phyloP scores from a whole-genome alignment of 1,140 invertebrate genomes.

The Lordiphosa stackelbergi region DNA sequence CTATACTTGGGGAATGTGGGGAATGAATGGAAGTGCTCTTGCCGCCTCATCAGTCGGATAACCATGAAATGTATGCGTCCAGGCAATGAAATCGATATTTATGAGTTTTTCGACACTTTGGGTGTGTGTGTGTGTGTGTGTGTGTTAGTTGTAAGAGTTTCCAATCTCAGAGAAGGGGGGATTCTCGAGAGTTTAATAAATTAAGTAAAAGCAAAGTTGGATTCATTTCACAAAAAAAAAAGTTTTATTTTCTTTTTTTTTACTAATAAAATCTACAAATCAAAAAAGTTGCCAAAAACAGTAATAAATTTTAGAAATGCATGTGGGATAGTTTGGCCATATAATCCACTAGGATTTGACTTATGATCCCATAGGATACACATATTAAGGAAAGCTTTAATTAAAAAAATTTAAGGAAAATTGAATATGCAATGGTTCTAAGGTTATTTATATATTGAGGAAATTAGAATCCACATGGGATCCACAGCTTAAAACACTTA shows the following conservation, averaged over 20 bases:
- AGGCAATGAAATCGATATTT: conserved; percentile 73
- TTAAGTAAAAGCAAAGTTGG: conserved; percentile 60
- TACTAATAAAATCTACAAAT: conserved; percentile 54
- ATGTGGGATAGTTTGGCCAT: no score
- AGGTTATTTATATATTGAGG: no score
- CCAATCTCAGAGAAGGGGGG: conserved; percentile 15
- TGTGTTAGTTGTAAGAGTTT: conserved; percentile 24
- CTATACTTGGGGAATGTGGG: no score
- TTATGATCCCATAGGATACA: no score
- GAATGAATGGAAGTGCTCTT: conserved; percentile 16
- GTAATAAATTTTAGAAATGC: conserved; percentile 31
- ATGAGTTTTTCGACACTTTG: conserved; percentile 38
- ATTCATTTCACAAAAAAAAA: conserved; percentile 57
- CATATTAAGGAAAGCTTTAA: no score
- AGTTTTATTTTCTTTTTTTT: conserved; percentile 12
- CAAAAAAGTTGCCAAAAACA: conserved; percentile 48
- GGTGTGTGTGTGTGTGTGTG: conserved; percentile 19
- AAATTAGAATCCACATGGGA: background rate
- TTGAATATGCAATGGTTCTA: no score
- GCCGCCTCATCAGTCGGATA: conserved; percentile 47
- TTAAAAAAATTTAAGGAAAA: no score
- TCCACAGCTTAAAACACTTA: background rate
- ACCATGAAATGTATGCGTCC: conserved; percentile 64
- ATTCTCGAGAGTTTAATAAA: conserved; percentile 72
- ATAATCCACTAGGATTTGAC: no score